Conservation (phyloP, 2,113 vertebrate genomes). For the Brachionichthys hirsutus region DNA sequence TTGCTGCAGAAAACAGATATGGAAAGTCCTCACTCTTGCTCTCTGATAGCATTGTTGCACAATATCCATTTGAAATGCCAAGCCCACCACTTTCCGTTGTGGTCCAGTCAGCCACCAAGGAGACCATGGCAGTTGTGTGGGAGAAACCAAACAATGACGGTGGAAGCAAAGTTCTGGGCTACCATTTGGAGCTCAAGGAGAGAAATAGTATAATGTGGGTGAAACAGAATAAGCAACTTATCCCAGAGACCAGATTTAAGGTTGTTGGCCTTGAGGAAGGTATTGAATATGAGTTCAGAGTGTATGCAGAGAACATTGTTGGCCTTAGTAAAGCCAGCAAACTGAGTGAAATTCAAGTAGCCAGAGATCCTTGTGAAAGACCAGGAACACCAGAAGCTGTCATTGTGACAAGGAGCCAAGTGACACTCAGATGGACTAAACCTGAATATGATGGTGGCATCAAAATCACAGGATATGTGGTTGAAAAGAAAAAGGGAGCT, state of each 20-base stretch:
- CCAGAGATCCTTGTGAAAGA: constrained; percentile 93
- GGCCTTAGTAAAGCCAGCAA: constrained; percentile 92
- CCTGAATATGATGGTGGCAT: constrained; percentile 92
- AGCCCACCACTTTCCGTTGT: constrained; percentile 87
- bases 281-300: constrained; percentile 97
- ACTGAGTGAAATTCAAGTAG: constrained; percentile 88
- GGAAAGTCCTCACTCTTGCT: constrained; percentile 90
- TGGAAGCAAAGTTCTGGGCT: constrained; percentile 92
- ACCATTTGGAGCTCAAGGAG: constrained; percentile 95
- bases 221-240: constrained; percentile 91
- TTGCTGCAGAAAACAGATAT: constrained; percentile 96
- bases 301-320: constrained; percentile 96
- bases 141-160: constrained; percentile 92
- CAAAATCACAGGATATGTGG: constrained; percentile 92
- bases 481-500: constrained; percentile 91
- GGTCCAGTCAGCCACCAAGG: constrained; percentile 84
- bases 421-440: constrained; percentile 94
- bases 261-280: constrained; percentile 90
- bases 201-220: constrained; percentile 95
- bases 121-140: constrained; percentile 94
- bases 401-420: constrained; percentile 90
- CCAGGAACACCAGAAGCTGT: constrained; percentile 93
- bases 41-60: constrained; percentile 88
- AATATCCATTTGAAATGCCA: constrained; percentile 95
- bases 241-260: constrained; percentile 91